These are phyloP conservation scores for Lochmaea capreae DNA, from an alignment of 2,888 invertebrate genomes.

Conservation along the genomic window DNA sequence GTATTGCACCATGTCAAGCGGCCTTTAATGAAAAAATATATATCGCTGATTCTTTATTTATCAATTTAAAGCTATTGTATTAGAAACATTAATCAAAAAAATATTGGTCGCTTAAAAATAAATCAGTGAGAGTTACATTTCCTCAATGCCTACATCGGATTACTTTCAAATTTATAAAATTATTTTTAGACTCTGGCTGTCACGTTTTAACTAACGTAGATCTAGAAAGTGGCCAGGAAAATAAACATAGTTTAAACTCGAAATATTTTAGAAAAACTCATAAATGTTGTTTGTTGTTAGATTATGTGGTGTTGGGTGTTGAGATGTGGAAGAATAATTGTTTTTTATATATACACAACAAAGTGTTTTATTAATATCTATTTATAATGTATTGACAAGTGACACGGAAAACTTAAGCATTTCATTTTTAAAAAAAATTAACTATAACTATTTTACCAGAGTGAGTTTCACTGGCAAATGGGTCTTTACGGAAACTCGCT, in stretches of 20 bases:
- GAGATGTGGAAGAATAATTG: background rate
- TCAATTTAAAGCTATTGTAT: too few species aligned
- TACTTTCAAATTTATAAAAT: conserved; percentile 8
- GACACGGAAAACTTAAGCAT: too few species aligned
- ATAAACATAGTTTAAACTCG: background rate
- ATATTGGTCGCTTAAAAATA: background rate
- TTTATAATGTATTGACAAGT: background rate
- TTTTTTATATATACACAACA: background rate
- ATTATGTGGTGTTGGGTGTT: conserved; percentile 1
- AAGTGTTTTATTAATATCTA: background rate
- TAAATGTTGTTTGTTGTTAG: background rate
- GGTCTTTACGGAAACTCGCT: too few species aligned
- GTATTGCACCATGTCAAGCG: too few species aligned
- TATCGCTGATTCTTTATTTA: too few species aligned
- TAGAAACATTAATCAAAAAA: too few species aligned
- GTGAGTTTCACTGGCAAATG: too few species aligned
- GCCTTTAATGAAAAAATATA: too few species aligned
- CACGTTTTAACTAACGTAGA: background rate
- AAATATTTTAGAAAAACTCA: background rate
- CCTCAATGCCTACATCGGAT: conserved; percentile 17
- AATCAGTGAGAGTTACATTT: background rate
- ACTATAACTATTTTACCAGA: too few species aligned
- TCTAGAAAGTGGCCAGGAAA: background rate
- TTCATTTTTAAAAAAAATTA: too few species aligned
- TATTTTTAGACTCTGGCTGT: conserved; percentile 4